These are phyloP conservation scores for Polyodon spathula DNA, from an alignment of 2,113 vertebrate species.

Conservation along the genomic window DNA sequence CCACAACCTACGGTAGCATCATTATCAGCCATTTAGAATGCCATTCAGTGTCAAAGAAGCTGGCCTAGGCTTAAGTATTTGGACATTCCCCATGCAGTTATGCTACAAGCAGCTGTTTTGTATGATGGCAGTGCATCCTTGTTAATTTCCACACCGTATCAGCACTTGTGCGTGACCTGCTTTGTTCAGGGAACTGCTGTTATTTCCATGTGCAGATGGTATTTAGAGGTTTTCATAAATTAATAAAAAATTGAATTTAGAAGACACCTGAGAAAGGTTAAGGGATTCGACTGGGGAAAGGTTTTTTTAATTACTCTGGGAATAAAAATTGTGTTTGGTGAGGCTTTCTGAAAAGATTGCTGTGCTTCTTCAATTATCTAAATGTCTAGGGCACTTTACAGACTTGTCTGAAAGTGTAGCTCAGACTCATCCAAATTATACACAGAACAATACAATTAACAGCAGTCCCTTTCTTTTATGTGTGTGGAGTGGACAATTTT, in stretches of 20 bases:
- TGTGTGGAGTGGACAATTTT: too few species aligned
- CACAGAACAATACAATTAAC: too few species aligned
- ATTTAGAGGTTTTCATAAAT: conserved; percentile 40
- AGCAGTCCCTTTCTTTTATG: too few species aligned
- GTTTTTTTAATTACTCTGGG: conserved; percentile 55
- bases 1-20: too few species aligned
- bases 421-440: too few species aligned
- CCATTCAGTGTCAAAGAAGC: too few species aligned
- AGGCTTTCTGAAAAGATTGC: conserved; percentile 39
- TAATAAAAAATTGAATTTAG: conserved; percentile 44
- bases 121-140: too few species aligned
- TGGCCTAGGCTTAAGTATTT: too few species aligned
- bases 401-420: background rate
- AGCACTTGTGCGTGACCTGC: background rate
- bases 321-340: conserved; percentile 40
- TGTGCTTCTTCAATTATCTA: conserved; percentile 17
- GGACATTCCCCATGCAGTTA: too few species aligned
- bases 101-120: too few species aligned
- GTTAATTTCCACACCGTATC: too few species aligned
- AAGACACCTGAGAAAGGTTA: conserved; percentile 25
- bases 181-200: background rate
- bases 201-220: conserved; percentile 38
- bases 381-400: background rate
- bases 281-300: conserved; percentile 48
- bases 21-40: too few species aligned